Conservation (phyloP, 2,888 invertebrate species). For the Labia minor region DNA sequence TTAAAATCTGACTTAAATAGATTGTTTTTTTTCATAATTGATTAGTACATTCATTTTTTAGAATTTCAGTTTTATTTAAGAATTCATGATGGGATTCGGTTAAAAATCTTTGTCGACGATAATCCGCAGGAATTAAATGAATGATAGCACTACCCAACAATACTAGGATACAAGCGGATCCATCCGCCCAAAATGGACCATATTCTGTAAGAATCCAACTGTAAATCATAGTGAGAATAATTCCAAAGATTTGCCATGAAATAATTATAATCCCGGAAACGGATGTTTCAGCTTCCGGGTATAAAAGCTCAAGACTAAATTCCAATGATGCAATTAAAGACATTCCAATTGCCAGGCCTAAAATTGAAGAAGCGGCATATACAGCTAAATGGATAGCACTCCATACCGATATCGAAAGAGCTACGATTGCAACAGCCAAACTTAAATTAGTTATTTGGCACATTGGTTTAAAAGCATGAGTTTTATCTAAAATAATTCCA, state of each 20-base stretch:
- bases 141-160: not conserved
- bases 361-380: not conserved
- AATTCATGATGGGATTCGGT: not conserved
- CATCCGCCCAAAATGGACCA: not conserved
- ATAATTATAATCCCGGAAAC: not conserved
- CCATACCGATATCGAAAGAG: not conserved
- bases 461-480: conserved; percentile 15
- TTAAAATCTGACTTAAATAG: no score
- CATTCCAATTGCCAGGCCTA: not conserved
- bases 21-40: not conserved
- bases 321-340: not conserved
- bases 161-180: not conserved
- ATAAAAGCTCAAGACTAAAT: not conserved
- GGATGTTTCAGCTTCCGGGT: not conserved
- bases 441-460: not conserved
- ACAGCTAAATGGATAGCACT: not conserved
- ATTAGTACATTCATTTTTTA: not conserved
- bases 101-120: not conserved
- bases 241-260: not conserved
- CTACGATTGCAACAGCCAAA: not conserved
- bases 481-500: conserved; percentile 17
- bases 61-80: not conserved
- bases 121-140: not conserved
- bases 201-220: not conserved
- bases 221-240: not conserved